A percentile compares a stretch with the other conserved stretches of the same genome.
These are phyloP conservation scores for Fulica atra DNA, from an alignment of 2,113 vertebrate species.

Conservation along the genomic window DNA sequence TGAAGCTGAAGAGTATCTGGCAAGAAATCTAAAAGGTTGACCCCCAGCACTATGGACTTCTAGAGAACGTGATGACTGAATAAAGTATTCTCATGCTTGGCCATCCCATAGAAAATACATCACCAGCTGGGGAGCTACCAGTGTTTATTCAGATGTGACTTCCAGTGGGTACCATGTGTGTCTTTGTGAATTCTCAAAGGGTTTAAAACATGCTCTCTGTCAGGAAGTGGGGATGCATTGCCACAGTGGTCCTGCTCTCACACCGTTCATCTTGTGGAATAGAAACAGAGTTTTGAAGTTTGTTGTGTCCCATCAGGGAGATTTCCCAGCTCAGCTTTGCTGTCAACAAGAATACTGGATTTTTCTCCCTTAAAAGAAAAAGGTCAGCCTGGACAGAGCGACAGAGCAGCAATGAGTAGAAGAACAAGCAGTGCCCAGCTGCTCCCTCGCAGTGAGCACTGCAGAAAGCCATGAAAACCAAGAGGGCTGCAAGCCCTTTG, in stretches of 20 bases:
- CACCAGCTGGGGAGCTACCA: background rate
- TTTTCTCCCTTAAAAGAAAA: background rate
- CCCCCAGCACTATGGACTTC: background rate
- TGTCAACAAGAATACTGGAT: background rate
- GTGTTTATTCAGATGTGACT: background rate
- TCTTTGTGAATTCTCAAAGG: background rate
- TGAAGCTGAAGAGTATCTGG: background rate
- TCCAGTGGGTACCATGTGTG: background rate
- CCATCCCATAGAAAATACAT: background rate
- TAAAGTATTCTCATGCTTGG: background rate
- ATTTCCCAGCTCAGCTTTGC: background rate
- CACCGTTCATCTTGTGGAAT: background rate
- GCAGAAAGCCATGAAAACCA: background rate
- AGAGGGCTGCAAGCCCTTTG: background rate
- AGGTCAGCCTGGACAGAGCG: background rate
- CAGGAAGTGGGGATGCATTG: background rate
- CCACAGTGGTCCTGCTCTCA: background rate
- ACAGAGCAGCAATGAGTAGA: background rate
- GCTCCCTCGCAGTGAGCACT: background rate
- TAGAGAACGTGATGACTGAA: background rate
- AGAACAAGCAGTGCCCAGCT: background rate
- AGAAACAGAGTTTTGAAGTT: background rate
- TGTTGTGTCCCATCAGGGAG: background rate
- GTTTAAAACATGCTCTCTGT: background rate
- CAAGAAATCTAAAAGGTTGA: background rate